These are phyloP conservation scores for Coluber constrictor DNA, from an alignment of 2,797 vertebrate species.

Conservation along the genomic window DNA sequence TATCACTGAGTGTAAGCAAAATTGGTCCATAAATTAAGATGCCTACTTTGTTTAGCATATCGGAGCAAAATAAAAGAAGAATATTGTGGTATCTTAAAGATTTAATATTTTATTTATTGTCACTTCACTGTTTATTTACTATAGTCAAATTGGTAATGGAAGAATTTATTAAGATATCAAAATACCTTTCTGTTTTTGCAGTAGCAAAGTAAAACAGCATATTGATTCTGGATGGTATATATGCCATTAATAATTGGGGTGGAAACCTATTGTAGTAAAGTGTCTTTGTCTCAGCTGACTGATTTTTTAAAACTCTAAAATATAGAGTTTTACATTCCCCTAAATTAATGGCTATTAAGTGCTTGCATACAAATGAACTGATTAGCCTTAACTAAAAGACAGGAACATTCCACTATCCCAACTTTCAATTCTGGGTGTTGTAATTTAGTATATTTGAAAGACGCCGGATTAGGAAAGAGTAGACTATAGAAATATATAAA, in stretches of 20 bases:
- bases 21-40: background rate
- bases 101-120: background rate
- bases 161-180: background rate
- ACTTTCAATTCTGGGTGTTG: background rate
- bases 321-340: background rate
- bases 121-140: background rate
- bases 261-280: background rate
- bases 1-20: background rate
- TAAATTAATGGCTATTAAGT: conserved; percentile 3
- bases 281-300: background rate
- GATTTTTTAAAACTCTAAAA: conserved; percentile 1
- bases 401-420: background rate
- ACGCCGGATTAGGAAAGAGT: background rate
- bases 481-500: background rate
- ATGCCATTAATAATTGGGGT: background rate
- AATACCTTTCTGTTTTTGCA: background rate
- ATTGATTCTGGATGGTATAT: background rate
- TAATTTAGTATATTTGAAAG: background rate
- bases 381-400: background rate
- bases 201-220: background rate
- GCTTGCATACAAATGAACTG: background rate
- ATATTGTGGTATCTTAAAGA: background rate
- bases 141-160: background rate
- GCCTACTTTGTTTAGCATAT: background rate
- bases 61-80: background rate